Evolutionary conservation across 2,113 vertebrate species (phyloP).

Genomic region (Mormoops blainvillei): DNA sequence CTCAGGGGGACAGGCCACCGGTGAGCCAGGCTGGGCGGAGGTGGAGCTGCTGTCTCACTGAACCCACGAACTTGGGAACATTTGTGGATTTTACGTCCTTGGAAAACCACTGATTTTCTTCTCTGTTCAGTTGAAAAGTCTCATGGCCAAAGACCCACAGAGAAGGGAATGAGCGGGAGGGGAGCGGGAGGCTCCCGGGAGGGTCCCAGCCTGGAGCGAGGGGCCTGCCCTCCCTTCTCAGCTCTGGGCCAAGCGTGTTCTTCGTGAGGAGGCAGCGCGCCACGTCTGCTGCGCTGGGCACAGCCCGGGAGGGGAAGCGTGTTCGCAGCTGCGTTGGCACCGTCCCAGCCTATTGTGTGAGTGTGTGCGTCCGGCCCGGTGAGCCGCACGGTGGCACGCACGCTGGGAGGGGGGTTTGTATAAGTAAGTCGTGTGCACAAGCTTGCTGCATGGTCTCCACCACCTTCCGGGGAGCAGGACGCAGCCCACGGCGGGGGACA

Average conservation of each 20-base stretch:
- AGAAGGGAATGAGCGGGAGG: neutral
- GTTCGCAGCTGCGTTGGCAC: slow-evolving; percentile 45
- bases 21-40: neutral
- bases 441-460: neutral
- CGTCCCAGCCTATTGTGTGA: slow-evolving; percentile 50
- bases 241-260: neutral
- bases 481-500: neutral
- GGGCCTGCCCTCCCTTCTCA: neutral
- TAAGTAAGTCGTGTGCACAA: slow-evolving; percentile 28
- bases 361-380: no score
- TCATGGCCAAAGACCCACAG: slow-evolving; percentile 20
- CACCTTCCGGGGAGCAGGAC: neutral
- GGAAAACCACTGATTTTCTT: neutral
- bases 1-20: rapidly evolving
- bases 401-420: slow-evolving; percentile 47
- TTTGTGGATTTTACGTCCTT: neutral
- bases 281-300: neutral
- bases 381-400: no score
- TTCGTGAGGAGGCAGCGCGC: neutral
- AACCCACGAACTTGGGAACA: slow-evolving; percentile 55
- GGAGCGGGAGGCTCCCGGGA: neutral
- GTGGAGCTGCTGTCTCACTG: slow-evolving; percentile 23
- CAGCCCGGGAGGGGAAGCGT: neutral
- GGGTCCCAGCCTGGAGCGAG: neutral
- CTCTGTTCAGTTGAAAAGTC: slow-evolving; percentile 38